A percentile compares a stretch with the other conserved stretches of the same genome.
Conservation (phyloP, 2,113 vertebrate species). For the Neodon shergylaensis region DNA sequence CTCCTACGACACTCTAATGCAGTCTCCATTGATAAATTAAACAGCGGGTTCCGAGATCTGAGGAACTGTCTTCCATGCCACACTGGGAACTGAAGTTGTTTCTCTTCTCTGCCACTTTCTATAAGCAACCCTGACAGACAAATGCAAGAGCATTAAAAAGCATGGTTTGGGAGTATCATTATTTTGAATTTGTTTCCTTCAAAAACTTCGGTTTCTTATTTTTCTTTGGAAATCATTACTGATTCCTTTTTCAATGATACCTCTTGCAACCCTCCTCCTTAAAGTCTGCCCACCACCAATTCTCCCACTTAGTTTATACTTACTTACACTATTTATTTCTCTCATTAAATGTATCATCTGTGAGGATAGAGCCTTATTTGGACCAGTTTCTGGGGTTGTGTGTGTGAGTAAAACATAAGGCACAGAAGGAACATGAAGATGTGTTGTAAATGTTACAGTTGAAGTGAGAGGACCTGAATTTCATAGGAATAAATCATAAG, state of each 20-base stretch:
- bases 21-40: neutral
- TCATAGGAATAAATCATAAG: neutral
- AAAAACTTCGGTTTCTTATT: neutral
- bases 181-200: neutral
- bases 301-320: neutral
- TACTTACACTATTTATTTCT: neutral
- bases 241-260: neutral
- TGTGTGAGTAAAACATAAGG: neutral
- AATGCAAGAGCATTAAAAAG: neutral
- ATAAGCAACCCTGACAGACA: neutral
- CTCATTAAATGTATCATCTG: neutral
- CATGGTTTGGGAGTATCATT: neutral
- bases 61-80: neutral
- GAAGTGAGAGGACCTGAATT: neutral
- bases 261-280: neutral
- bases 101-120: neutral
- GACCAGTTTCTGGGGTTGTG: neutral
- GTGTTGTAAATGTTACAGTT: neutral
- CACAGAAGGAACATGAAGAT: neutral
- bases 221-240: neutral
- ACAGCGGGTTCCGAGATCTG: neutral
- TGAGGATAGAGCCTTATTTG: neutral
- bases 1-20: neutral
- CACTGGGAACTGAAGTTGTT: neutral
- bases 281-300: neutral